Evolutionary conservation across 2,113 vertebrate genomes (phyloP).

Genomic region (Donacobius atricapilla): DNA sequence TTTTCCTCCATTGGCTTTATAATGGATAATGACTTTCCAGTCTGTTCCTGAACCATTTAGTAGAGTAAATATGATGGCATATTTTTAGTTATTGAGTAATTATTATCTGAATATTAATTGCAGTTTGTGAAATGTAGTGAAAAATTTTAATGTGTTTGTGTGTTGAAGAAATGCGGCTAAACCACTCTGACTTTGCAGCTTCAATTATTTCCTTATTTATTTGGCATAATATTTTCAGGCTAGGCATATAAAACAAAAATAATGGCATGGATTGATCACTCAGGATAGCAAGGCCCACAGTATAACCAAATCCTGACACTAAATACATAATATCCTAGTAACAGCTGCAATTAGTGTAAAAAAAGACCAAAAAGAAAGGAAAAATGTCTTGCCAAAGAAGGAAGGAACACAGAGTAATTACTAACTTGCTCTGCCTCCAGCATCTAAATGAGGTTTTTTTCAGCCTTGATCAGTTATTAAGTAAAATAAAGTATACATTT

Average conservation of each 20-base stretch:
- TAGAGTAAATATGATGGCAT: not conserved
- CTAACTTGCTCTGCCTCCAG: not conserved
- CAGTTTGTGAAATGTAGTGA: conserved; percentile 29
- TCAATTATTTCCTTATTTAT: not conserved
- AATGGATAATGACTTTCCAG: not conserved
- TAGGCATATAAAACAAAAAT: not conserved
- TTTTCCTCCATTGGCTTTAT: conserved; percentile 16
- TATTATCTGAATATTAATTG: conserved; percentile 4
- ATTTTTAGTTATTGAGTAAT: not conserved
- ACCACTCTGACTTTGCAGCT: not conserved
- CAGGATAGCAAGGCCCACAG: not conserved
- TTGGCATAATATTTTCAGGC: not conserved
- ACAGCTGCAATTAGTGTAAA: not conserved
- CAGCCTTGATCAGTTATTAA: not conserved
- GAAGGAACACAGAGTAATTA: not conserved
- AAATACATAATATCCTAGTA: not conserved
- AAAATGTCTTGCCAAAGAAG: not conserved
- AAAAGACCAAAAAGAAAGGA: no score
- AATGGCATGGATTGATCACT: not conserved
- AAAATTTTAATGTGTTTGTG: not conserved
- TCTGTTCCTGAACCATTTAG: not conserved
- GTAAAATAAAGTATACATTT: not conserved
- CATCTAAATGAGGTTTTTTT: not conserved
- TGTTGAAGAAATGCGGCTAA: not conserved
- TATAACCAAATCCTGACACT: not conserved